These are phyloP conservation scores for Pachyrhynchus sulphureomaculatus DNA, from an alignment of 1,140 invertebrate species.

Conservation along the genomic window DNA sequence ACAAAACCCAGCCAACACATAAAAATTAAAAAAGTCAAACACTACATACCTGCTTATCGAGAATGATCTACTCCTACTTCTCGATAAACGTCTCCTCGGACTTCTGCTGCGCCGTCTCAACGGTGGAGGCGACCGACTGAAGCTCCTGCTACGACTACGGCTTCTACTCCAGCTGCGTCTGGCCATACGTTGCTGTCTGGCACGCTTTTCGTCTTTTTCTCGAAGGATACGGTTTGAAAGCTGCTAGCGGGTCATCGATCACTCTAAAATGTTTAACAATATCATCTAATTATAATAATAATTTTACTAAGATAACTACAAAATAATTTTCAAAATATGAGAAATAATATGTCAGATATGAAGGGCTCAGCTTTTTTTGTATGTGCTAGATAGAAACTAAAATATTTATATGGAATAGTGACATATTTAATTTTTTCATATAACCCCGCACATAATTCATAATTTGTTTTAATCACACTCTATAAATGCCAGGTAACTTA, in stretches of 20 bases:
- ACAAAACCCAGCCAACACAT: not conserved
- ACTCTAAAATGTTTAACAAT: slow-evolving; percentile 52
- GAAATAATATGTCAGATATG: too few species aligned
- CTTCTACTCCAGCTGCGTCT: slow-evolving; percentile 52
- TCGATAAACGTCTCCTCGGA: slow-evolving; percentile 46
- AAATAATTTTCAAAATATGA: too few species aligned
- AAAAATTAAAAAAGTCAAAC: not conserved
- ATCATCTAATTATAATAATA: not conserved
- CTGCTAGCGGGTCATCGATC: slow-evolving; percentile 81
- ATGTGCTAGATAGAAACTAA: too few species aligned
- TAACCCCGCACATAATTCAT: too few species aligned
- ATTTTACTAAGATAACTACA: too few species aligned
- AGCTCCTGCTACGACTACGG: slow-evolving; percentile 54
- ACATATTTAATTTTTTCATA: too few species aligned
- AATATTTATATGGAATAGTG: too few species aligned
- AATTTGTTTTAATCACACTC: too few species aligned
- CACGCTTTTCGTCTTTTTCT: slow-evolving; percentile 76
- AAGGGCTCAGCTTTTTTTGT: too few species aligned
- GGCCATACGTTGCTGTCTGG: slow-evolving; percentile 61
- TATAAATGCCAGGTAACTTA: too few species aligned
- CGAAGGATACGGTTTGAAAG: slow-evolving; percentile 81
- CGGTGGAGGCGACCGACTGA: slow-evolving; percentile 52
- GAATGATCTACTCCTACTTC: slow-evolving; percentile 49
- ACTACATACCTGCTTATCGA: slow-evolving; percentile 56
- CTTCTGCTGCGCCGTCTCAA: slow-evolving; percentile 45